phyloP scores from a whole-genome alignment of 2,113 vertebrate genomes.

The Thamnophis sirtalis region DNA sequence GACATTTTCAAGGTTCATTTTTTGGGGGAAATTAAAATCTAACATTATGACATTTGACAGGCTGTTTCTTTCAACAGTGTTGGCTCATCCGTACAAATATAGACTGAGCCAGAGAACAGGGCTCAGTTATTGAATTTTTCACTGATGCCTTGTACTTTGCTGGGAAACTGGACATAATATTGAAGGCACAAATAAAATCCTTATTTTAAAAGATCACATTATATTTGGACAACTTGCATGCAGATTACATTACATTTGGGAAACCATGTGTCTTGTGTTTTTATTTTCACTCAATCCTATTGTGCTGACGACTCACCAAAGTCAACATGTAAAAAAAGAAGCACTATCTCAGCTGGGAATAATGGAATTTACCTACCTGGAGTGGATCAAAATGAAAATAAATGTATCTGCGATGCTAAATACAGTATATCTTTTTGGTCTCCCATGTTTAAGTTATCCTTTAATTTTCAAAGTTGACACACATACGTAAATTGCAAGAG shows the following conservation, averaged over 20 bases:
- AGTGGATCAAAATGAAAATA: not conserved
- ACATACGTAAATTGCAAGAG: not conserved
- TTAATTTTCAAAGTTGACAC: not conserved
- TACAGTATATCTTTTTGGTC: not conserved
- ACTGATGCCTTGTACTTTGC: not conserved
- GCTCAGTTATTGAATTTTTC: not conserved
- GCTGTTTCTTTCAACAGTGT: conserved; percentile 30
- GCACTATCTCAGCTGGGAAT: not conserved
- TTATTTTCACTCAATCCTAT: not conserved
- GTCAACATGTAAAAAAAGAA: not conserved
- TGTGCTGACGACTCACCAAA: not conserved
- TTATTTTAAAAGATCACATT: not conserved
- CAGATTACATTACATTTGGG: not conserved
- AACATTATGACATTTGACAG: conserved; percentile 26
- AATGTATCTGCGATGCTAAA: not conserved
- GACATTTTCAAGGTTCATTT: conserved; percentile 45
- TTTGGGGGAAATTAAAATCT: conserved; percentile 46
- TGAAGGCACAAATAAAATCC: not conserved
- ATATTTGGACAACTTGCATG: not conserved
- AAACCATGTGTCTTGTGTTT: not conserved
- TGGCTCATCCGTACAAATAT: conserved; percentile 11
- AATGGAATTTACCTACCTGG: not conserved
- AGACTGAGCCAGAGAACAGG: not conserved
- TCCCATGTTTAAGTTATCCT: not conserved
- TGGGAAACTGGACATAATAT: not conserved